Evolutionary conservation across 2,797 vertebrate species (phyloP).

Genomic region (Hippopotamyrus pictus): DNA sequence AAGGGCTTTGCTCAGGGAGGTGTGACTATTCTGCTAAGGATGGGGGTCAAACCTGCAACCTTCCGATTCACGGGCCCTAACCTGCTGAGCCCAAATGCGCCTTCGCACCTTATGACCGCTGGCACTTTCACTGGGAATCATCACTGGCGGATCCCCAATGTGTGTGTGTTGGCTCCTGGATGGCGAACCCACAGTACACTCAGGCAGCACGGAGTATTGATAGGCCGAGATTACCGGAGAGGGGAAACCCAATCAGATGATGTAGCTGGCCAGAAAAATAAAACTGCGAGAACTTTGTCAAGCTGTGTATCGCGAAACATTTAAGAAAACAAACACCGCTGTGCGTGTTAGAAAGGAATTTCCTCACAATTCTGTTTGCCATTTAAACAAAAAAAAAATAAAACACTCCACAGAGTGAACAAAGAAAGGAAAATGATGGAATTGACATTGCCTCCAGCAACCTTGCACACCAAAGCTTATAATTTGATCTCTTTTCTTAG

Average conservation of each 20-base stretch:
- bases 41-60: not conserved
- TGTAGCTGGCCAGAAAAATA: not conserved
- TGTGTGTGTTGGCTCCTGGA: not conserved
- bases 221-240: not conserved
- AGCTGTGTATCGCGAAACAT: not conserved
- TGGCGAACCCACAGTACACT: not conserved
- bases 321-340: not conserved
- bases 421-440: slow-evolving; percentile 72
- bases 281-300: not conserved
- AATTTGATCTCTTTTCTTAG: slow-evolving; percentile 93
- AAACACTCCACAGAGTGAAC: slow-evolving; percentile 76
- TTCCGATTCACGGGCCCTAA: not conserved
- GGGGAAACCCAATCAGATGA: not conserved
- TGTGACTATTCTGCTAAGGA: not conserved
- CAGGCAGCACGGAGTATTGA: not conserved
- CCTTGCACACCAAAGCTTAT: slow-evolving; percentile 96
- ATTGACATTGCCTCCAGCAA: slow-evolving; percentile 94
- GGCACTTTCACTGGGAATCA: not conserved
- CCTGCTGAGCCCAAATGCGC: not conserved
- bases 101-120: not conserved
- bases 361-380: not conserved
- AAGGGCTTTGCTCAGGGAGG: not conserved
- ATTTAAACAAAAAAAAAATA: slow-evolving; percentile 10
- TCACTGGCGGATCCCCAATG: not conserved
- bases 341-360: not conserved